phyloP scores from a whole-genome alignment of 2,113 vertebrate species.

The Microcebus tavaratra region DNA sequence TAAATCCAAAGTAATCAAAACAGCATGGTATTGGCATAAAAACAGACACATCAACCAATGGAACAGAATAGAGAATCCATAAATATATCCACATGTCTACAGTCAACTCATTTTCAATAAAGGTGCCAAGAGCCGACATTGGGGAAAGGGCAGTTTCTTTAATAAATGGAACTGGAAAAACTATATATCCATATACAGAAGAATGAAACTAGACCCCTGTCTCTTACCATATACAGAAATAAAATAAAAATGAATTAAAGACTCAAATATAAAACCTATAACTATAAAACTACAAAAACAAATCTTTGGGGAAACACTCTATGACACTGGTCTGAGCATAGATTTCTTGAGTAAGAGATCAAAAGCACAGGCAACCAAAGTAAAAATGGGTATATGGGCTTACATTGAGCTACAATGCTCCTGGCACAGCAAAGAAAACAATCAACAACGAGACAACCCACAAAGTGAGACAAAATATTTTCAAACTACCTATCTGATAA shows the following conservation, averaged over 20 bases:
- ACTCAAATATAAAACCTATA: neutral
- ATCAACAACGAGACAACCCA: neutral
- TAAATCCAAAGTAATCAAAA: neutral
- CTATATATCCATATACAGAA: neutral
- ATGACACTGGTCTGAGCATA: neutral
- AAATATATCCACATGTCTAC: neutral
- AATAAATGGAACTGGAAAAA: neutral
- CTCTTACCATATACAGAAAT: neutral
- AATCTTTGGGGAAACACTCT: neutral
- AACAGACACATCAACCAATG: neutral
- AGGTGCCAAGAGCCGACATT: neutral
- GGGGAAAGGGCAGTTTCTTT: neutral
- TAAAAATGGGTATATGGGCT: neutral
- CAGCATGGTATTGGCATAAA: neutral
- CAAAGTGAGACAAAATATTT: neutral
- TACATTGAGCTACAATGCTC: neutral
- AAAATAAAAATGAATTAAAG: neutral
- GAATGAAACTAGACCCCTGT: too few relatives aligned
- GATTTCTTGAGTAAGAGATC: neutral
- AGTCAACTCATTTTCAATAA: neutral
- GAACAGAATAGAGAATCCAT: neutral
- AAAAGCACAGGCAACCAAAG: neutral
- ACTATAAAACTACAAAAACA: neutral
- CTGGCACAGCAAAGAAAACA: neutral
- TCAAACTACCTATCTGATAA: neutral